Evolutionary conservation across 2,113 vertebrate genomes (phyloP).

Genomic region (Clinocottus analis): DNA sequence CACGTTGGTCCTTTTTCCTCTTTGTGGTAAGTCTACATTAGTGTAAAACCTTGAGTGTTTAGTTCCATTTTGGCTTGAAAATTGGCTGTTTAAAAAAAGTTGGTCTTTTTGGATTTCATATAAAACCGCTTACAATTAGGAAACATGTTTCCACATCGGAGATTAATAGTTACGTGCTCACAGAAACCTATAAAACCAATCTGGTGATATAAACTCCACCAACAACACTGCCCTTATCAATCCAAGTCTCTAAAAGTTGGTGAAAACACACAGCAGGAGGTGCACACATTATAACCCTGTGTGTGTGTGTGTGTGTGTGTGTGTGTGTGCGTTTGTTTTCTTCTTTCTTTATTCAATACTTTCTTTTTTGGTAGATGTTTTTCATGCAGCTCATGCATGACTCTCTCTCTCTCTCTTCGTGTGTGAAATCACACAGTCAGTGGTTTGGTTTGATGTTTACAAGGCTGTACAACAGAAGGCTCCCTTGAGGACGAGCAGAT

Average conservation of each 20-base stretch:
- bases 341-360: background rate
- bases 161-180: slow-evolving; percentile 23
- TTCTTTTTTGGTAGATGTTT: slow-evolving; percentile 17
- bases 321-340: background rate
- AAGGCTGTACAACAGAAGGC: slow-evolving; percentile 47
- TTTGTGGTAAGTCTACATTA: background rate
- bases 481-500: slow-evolving; percentile 53
- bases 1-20: background rate
- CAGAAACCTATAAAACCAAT: slow-evolving; percentile 25
- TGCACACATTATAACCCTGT: background rate
- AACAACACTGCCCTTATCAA: background rate
- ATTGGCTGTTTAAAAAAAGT: slow-evolving; percentile 9
- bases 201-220: background rate
- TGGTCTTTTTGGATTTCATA: slow-evolving; percentile 15
- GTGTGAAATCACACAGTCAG: slow-evolving; percentile 66
- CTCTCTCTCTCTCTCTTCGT: slow-evolving; percentile 38
- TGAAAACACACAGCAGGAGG: slow-evolving; percentile 4
- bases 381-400: slow-evolving; percentile 47
- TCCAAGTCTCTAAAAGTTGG: background rate
- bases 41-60: background rate
- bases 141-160: slow-evolving; percentile 38
- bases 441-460: slow-evolving; percentile 71
- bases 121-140: slow-evolving; percentile 22
- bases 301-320: background rate
- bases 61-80: slow-evolving; percentile 10